These are phyloP conservation scores for Drosophila quasianomalipes DNA, from an alignment of 2,888 invertebrate genomes.

Conservation along the genomic window DNA sequence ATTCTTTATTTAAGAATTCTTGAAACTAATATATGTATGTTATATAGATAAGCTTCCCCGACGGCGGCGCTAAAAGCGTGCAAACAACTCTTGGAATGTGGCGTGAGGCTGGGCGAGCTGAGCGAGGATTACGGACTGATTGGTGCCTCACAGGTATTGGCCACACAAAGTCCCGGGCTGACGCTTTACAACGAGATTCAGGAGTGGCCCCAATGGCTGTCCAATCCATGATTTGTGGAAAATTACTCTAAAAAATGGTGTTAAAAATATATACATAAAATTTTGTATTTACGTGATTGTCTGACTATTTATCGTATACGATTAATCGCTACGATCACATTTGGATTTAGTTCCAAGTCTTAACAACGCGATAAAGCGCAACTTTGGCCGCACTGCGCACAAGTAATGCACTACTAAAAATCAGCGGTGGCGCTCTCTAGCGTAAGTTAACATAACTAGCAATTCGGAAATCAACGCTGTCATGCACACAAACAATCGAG, in stretches of 20 bases:
- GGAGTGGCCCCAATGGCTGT: conserved; percentile 85
- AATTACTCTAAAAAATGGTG: neutral
- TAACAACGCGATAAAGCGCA: conserved; percentile 11
- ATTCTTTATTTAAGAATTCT: neutral
- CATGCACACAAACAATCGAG: neutral
- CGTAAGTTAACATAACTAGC: neutral
- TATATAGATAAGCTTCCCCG: conserved; percentile 84
- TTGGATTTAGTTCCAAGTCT: neutral
- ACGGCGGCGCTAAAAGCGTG: conserved; percentile 84
- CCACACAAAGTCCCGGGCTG: conserved; percentile 86
- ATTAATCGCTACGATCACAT: conserved; percentile 1
- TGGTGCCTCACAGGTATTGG: conserved; percentile 86
- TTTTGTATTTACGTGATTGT: neutral
- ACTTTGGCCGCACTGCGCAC: neutral
- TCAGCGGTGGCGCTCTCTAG: conserved; percentile 21
- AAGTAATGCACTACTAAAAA: neutral
- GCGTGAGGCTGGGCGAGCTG: conserved; percentile 85
- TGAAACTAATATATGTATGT: neutral
- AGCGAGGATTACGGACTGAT: conserved; percentile 84
- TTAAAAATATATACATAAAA: neutral
- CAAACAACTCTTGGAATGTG: conserved; percentile 85
- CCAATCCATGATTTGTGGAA: conserved; percentile 57
- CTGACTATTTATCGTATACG: conserved; percentile 1
- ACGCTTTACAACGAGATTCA: conserved; percentile 86
- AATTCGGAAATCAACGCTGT: neutral